A percentile compares a stretch with the other conserved stretches of the same genome.
Evolutionary conservation across 2,797 vertebrate genomes (phyloP).

Genomic region (Acanthopagrus latus): DNA sequence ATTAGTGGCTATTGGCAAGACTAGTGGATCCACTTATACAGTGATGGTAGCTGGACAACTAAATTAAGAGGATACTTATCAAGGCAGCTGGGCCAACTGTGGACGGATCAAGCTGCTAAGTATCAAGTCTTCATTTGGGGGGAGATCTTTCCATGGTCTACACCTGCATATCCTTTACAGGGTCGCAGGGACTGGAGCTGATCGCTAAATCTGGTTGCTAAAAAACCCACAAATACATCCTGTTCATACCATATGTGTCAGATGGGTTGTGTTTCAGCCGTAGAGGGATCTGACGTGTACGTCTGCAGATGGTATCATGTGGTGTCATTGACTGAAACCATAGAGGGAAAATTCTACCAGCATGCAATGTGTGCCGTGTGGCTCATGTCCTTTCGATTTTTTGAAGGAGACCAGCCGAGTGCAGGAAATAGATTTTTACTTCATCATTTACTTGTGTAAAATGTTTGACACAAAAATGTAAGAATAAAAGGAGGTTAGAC

Average conservation of each 20-base stretch:
- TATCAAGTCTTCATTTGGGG: neutral
- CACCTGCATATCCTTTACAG: too few species aligned
- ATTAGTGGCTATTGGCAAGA: neutral
- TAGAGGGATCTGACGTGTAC: slow-evolving; percentile 21
- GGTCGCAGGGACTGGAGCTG: too few species aligned
- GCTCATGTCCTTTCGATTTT: slow-evolving; percentile 66
- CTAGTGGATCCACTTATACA: neutral
- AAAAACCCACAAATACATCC: slow-evolving; percentile 28
- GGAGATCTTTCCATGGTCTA: too few species aligned
- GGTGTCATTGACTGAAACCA: slow-evolving; percentile 74
- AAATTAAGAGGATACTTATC: neutral
- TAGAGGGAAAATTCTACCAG: slow-evolving; percentile 44
- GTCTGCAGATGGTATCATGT: slow-evolving; percentile 47
- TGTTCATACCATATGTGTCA: neutral
- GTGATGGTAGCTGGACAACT: neutral
- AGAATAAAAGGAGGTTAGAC: neutral
- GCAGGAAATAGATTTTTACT: slow-evolving; percentile 52
- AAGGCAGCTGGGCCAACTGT: neutral
- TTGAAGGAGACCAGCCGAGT: slow-evolving; percentile 56
- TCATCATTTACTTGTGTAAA: slow-evolving; percentile 28
- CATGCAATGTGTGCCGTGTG: slow-evolving; percentile 3
- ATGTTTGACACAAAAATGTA: slow-evolving; percentile 10
- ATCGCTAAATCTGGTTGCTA: neutral
- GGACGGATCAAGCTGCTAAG: neutral
- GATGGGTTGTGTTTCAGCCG: slow-evolving; percentile 47